These are phyloP conservation scores for Tetraneura akinire DNA, from an alignment of 1,140 invertebrate species.

Conservation along the genomic window DNA sequence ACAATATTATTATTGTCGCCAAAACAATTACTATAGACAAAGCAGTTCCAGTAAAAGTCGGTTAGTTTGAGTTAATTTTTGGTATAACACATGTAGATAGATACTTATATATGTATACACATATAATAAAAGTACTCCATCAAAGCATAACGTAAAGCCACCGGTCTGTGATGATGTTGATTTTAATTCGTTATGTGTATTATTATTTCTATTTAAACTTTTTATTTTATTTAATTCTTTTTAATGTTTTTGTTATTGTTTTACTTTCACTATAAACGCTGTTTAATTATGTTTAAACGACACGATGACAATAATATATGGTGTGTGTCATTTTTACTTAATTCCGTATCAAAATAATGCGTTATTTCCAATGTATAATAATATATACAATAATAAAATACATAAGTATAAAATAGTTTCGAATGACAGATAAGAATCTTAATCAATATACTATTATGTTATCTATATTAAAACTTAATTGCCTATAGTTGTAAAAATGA, in stretches of 20 bases:
- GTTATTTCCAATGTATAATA: too few relatives aligned
- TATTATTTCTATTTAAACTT: background rate
- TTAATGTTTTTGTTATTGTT: conserved; percentile 1
- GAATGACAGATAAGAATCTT: too few relatives aligned
- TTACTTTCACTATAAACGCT: conserved; percentile 34
- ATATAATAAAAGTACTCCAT: background rate
- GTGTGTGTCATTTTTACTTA: background rate
- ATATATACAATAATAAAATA: too few relatives aligned
- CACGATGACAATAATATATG: background rate
- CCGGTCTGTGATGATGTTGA: conserved; percentile 23
- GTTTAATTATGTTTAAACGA: conserved; percentile 27
- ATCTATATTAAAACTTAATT: too few relatives aligned
- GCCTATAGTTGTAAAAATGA: too few relatives aligned
- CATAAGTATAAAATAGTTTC: too few relatives aligned
- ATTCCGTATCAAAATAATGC: too few relatives aligned
- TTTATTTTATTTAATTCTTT: background rate
- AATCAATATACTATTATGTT: too few relatives aligned
- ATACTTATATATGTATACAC: background rate
- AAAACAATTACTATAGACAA: conserved; percentile 40
- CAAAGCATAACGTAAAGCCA: conserved; percentile 43
- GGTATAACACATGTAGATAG: background rate
- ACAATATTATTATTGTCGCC: conserved; percentile 46
- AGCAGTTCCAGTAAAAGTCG: conserved; percentile 38
- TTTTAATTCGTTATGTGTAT: background rate
- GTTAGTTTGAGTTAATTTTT: conserved; percentile 43